These are phyloP conservation scores for Stenurella melanura DNA, from an alignment of 2,888 invertebrate species.

Conservation along the genomic window DNA sequence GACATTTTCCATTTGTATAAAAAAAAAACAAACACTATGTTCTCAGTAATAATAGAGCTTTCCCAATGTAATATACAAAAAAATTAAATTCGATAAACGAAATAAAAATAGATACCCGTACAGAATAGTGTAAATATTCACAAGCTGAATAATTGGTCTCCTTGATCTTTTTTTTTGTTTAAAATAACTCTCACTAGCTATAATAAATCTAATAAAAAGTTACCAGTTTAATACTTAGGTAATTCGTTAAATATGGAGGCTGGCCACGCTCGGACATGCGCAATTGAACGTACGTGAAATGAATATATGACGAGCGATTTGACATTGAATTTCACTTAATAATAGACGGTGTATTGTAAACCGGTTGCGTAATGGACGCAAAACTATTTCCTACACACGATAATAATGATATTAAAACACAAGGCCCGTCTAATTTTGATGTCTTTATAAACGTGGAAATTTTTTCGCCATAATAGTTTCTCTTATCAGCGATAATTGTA, in stretches of 20 bases:
- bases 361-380: conserved; percentile 61
- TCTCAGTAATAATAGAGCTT: no score
- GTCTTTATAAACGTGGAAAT: conserved; percentile 1
- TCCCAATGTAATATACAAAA: no score
- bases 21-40: no score
- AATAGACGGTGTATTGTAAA: conserved; percentile 61
- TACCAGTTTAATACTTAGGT: neutral
- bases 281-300: conserved; percentile 19
- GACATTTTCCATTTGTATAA: no score
- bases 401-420: conserved; percentile 34
- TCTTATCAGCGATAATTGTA: conserved; percentile 8
- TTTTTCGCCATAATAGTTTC: neutral
- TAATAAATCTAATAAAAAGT: no score
- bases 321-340: conserved; percentile 66
- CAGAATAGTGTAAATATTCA: no score
- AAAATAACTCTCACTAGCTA: no score
- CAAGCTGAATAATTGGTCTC: no score
- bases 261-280: conserved; percentile 25
- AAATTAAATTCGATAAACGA: no score
- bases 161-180: no score
- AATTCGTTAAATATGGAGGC: neutral
- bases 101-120: no score
- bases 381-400: conserved; percentile 54
- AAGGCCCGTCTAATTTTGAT: conserved; percentile 19
- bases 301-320: conserved; percentile 57